phyloP scores from a whole-genome alignment of 2,113 vertebrate genomes.

The Morone chrysops region DNA sequence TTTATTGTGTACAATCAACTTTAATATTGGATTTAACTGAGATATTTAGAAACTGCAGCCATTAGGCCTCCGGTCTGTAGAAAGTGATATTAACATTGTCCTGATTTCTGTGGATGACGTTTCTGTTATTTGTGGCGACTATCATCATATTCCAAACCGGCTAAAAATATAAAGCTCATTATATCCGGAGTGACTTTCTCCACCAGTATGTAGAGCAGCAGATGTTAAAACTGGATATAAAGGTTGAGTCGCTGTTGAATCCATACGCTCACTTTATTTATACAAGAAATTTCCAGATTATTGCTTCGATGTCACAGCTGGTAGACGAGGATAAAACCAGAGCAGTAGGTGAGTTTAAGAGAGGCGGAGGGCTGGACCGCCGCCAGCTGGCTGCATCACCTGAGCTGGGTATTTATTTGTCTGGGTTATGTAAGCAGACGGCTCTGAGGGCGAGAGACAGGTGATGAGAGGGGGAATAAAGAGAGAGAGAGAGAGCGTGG shows the following conservation, averaged over 20 bases:
- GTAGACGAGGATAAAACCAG: background rate
- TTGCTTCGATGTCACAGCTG: background rate
- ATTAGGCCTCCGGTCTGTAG: too few relatives aligned
- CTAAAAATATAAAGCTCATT: background rate
- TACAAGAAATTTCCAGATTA: background rate
- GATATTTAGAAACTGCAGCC: too few relatives aligned
- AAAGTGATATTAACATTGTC: too few relatives aligned
- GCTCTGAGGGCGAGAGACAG: background rate
- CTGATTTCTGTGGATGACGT: background rate
- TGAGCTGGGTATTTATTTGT: conserved; percentile 16
- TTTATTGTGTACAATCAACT: too few relatives aligned
- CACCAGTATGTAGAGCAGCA: background rate
- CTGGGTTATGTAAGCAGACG: conserved; percentile 36
- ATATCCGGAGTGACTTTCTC: background rate
- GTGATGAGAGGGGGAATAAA: too few relatives aligned
- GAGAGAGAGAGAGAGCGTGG: background rate
- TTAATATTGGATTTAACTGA: too few relatives aligned
- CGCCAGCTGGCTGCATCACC: conserved; percentile 27
- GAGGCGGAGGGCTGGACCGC: background rate
- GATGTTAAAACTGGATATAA: background rate
- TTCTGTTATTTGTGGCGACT: background rate
- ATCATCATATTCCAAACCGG: background rate
- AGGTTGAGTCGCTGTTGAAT: background rate
- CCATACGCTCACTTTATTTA: background rate
- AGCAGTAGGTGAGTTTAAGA: conserved; percentile 2